Evolutionary conservation across 2,797 vertebrate species (phyloP).

Genomic region (Coregonus ussuriensis): DNA sequence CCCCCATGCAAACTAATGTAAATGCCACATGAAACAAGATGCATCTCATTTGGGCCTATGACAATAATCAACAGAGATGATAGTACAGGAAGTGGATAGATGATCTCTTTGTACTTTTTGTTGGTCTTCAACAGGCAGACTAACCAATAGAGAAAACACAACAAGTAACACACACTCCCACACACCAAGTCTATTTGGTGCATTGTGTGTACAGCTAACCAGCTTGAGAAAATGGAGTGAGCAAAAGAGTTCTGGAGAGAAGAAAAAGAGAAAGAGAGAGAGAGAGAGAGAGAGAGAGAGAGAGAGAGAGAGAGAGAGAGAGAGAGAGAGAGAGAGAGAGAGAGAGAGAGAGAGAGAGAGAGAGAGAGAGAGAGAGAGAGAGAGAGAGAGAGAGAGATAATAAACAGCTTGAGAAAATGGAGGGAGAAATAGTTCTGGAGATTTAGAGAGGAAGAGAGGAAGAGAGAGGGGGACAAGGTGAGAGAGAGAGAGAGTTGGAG

Average conservation of each 20-base stretch:
- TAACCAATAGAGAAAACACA: constrained; percentile 34
- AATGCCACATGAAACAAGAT: constrained; percentile 25
- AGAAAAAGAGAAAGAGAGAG: no score
- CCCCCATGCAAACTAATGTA: constrained; percentile 25
- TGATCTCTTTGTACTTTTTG: constrained; percentile 32
- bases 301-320: no score
- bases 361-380: background rate
- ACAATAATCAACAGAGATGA: constrained; percentile 34
- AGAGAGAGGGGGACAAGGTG: background rate
- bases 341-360: no score
- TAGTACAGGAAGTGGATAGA: constrained; percentile 26
- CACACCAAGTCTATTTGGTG: constrained; percentile 19
- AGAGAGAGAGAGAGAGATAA: no score
- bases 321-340: no score
- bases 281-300: no score
- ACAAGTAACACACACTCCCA: constrained; percentile 38
- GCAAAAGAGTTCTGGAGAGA: no score
- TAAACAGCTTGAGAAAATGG: background rate
- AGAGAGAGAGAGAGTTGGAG: background rate
- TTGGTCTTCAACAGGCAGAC: constrained; percentile 14
- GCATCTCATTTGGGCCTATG: constrained; percentile 27
- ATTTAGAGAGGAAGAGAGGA: no score
- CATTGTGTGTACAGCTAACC: background rate
- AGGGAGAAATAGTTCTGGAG: constrained; percentile 14
- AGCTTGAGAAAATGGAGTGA: no score